Conservation (phyloP, 2,888 invertebrate species). For the Drosophila paracracens region DNA sequence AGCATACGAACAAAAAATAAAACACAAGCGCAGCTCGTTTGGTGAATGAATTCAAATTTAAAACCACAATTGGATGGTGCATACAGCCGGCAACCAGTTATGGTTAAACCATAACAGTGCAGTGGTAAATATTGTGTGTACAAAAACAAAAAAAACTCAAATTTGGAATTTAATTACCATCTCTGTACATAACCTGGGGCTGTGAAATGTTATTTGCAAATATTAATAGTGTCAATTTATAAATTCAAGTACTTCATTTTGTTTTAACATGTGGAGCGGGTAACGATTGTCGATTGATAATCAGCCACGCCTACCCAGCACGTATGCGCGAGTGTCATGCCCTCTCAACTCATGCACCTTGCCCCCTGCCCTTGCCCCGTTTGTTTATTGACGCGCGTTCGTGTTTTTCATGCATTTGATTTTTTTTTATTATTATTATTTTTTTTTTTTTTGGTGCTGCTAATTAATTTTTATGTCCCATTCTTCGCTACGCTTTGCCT, state of each 20-base stretch:
- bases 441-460: slow-evolving; percentile 48
- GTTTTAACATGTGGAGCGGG: not conserved
- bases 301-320: slow-evolving; percentile 37
- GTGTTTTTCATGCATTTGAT: slow-evolving; percentile 29
- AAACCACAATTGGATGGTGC: not conserved
- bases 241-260: not conserved
- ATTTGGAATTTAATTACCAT: not conserved
- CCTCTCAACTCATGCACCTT: not conserved
- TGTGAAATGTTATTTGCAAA: not conserved
- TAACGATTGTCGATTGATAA: slow-evolving; percentile 9
- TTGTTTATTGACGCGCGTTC: not conserved
- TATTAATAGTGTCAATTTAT: not conserved
- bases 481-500: slow-evolving; percentile 69
- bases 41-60: slow-evolving; percentile 29
- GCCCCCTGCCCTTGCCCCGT: not conserved
- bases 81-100: slow-evolving; percentile 22
- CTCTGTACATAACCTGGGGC: not conserved
- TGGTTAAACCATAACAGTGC: not conserved
- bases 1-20: slow-evolving; percentile 21
- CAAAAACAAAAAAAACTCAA: not conserved
- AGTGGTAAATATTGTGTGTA: slow-evolving; percentile 1
- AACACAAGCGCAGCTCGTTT: slow-evolving; percentile 13
- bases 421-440: slow-evolving; percentile 9
- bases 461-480: slow-evolving; percentile 77
- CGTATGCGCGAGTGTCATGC: slow-evolving; percentile 13